phyloP scores from a whole-genome alignment of 2,113 vertebrate genomes.

The Oreochromis aureus region DNA sequence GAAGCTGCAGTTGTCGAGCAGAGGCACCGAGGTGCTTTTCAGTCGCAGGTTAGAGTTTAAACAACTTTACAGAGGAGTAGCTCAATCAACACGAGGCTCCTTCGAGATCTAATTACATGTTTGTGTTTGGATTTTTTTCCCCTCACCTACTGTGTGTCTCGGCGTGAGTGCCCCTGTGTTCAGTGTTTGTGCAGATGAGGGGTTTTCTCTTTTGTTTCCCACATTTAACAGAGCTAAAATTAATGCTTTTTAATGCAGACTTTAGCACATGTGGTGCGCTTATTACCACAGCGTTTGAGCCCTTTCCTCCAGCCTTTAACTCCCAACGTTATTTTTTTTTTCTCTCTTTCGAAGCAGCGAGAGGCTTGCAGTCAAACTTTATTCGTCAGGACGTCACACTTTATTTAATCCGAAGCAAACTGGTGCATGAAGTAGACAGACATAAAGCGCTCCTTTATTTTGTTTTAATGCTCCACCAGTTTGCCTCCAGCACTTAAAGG shows the following conservation, averaged over 20 bases:
- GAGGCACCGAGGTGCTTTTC: not conserved
- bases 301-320: not conserved
- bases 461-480: conserved; percentile 44
- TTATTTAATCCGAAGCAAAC: not conserved
- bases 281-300: not conserved
- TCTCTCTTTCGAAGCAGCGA: not conserved
- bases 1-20: not conserved
- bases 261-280: not conserved
- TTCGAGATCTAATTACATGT: conserved; percentile 46
- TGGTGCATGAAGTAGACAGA: not conserved
- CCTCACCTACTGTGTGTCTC: not conserved
- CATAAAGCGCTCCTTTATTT: not conserved
- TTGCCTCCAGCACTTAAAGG: conserved; percentile 43
- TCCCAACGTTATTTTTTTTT: not conserved
- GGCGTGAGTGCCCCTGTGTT: not conserved
- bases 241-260: not conserved
- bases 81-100: conserved; percentile 33
- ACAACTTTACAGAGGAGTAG: conserved; percentile 18
- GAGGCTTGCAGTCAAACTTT: not conserved
- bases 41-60: conserved; percentile 3
- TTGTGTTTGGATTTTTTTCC: conserved; percentile 43
- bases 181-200: not conserved
- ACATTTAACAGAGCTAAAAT: not conserved
- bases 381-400: not conserved
- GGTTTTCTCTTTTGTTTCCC: not conserved